phyloP scores from a whole-genome alignment of 2,113 vertebrate genomes.

The Sinocyclocheilus anshuiensis region DNA sequence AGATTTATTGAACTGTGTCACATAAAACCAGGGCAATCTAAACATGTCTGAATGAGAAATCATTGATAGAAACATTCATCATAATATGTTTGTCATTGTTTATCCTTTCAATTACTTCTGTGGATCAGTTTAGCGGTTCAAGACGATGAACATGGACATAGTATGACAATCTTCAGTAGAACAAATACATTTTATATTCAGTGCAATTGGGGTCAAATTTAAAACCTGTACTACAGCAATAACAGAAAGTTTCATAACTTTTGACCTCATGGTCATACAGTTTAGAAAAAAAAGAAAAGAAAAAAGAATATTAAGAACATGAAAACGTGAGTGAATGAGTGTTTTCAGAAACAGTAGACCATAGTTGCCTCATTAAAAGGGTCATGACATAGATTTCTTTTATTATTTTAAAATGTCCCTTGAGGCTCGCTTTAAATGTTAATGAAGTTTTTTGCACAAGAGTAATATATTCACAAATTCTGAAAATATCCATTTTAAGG shows the following conservation, averaged over 20 bases:
- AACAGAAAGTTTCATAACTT: not conserved
- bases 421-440: not conserved
- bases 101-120: not conserved
- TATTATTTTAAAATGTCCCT: not conserved
- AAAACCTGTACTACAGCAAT: not conserved
- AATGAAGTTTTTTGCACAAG: not conserved
- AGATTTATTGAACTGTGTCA: constrained; percentile 37
- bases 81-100: not conserved
- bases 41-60: not conserved
- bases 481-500: not conserved
- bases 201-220: not conserved
- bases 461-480: not conserved
- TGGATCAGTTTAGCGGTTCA: not conserved
- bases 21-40: constrained; percentile 21
- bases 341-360: not conserved
- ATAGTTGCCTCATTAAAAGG: constrained; percentile 30
- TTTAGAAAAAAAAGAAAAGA: not conserved
- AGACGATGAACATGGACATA: not conserved
- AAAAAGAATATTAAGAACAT: not conserved
- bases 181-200: too few relatives aligned
- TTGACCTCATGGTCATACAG: not conserved
- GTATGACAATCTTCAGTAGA: not conserved
- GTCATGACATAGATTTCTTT: not conserved
- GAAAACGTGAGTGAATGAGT: not conserved
- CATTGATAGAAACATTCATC: not conserved